Base-by-base conservation (phyloP, 2,888 invertebrate genomes). In the Chouioia cunea region DNA sequence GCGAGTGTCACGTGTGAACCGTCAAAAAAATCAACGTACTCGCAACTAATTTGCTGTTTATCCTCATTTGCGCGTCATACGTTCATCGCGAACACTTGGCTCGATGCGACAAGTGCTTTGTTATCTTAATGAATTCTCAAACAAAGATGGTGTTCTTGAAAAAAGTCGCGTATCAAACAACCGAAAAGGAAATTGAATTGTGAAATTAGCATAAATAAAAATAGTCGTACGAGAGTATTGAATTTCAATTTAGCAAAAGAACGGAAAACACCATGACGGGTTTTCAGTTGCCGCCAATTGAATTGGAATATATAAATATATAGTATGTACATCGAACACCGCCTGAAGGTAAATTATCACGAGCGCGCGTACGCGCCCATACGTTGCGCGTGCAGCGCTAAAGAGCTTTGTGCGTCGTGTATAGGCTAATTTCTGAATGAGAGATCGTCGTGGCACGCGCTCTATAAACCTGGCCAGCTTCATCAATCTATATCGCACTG, bases 321-420 rank as follows among this genome's bases (percentile, higher is more conserved):
- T 77, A 75, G 78, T 77, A 75, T 36, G 70, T n/a, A 50, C n/a
- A 70, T 70, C 54, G 71, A 58, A 18, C 43, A 66, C 66, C 65
- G 71, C 74, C 72, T 53, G 77, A 79, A 79, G 81, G 79, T 81
- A 81, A 79, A 73, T 77, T 77, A 77, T 81, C 75, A 75, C 74
- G 76, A 73, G 72, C 70, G 68, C 67, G 46, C 76, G 74, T 65
- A 67, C 73, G 66, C 73, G 72, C 74, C 73, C 75, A 76, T 75
- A 62, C 6, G 15, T 1, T 16, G 23, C 23, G 44, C 74, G 48
- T 74, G 77, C 79, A 15, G 48, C 15, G 16, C 75, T 76, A 79
- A 79, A 77, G 79, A 76, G 74, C 76, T 76, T 79, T 79, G 77
- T 78, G 36, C 27, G 27, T 10, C 76, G 59, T 74, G 69, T 58